Conservation (phyloP, 2,113 vertebrate species). For the Lophura nycthemera region DNA sequence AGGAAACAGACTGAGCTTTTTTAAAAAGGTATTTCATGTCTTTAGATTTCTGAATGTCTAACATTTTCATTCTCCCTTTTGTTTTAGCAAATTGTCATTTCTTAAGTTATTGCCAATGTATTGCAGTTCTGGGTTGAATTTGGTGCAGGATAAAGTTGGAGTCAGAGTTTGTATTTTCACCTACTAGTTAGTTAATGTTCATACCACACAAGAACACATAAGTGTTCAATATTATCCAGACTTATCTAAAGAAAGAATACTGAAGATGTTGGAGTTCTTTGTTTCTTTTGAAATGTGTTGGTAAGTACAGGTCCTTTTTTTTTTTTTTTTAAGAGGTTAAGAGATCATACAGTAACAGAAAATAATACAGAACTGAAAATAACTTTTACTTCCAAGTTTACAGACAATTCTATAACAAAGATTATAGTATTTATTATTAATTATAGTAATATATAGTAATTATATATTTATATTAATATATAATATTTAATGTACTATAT, state of each 20-base stretch:
- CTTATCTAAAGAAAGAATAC: no score
- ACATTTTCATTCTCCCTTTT: background rate
- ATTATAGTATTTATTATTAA: background rate
- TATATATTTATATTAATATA: no score
- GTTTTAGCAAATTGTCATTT: background rate
- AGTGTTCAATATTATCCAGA: background rate
- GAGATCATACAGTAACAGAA: background rate
- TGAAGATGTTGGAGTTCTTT: background rate
- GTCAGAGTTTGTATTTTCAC: constrained; percentile 49
- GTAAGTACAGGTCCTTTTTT: background rate
- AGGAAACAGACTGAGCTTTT: background rate
- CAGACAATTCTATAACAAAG: background rate
- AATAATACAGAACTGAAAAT: background rate
- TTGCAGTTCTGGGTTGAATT: background rate
- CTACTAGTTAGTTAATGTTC: constrained; percentile 30
- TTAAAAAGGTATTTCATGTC: background rate
- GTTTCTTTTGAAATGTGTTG: background rate
- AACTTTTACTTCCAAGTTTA: background rate
- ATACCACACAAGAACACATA: background rate
- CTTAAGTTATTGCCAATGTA: background rate
- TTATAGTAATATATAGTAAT: no score
- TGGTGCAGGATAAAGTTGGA: constrained; percentile 16
- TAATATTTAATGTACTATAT: no score
- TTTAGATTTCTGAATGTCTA: background rate
- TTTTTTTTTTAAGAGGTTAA: background rate